phyloP scores from a whole-genome alignment of 2,888 invertebrate genomes.

The Platypus cylindrus region DNA sequence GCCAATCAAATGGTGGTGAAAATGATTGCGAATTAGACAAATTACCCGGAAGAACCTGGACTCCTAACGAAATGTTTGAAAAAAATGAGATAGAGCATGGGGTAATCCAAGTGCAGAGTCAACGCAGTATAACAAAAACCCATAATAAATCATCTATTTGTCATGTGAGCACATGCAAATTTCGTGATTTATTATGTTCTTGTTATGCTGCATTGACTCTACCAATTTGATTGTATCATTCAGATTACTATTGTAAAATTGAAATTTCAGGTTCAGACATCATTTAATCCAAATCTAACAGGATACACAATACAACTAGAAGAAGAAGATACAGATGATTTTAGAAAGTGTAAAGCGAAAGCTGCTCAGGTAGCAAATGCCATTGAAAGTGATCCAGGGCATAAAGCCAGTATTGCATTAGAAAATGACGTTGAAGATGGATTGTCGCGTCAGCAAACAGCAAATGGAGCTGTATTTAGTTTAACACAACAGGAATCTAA shows the following conservation, averaged over 20 bases:
- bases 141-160: too few relatives aligned
- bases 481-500: conserved; percentile 30
- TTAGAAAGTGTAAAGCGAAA: conserved; percentile 65
- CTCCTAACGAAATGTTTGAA: conserved; percentile 91
- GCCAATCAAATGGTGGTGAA: conserved; percentile 43
- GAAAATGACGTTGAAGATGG: conserved; percentile 92
- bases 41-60: conserved; percentile 94
- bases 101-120: conserved; percentile 45
- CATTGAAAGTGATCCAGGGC: conserved; percentile 32
- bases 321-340: conserved; percentile 77
- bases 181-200: too few relatives aligned
- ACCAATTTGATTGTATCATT: too few relatives aligned
- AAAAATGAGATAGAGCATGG: conserved; percentile 87
- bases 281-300: conserved; percentile 81
- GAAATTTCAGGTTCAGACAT: conserved; percentile 50
- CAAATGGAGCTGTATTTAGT: conserved; percentile 73
- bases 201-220: too few relatives aligned
- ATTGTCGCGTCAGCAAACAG: too few relatives aligned
- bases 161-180: too few relatives aligned
- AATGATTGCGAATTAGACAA: conserved; percentile 55
- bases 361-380: conserved; percentile 86
- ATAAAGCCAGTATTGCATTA: conserved; percentile 50
- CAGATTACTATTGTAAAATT: too few relatives aligned
- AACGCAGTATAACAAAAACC: too few relatives aligned
- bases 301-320: conserved; percentile 85